phyloP scores from a whole-genome alignment of 2,113 vertebrate genomes.

The Australoheros scitulus region DNA sequence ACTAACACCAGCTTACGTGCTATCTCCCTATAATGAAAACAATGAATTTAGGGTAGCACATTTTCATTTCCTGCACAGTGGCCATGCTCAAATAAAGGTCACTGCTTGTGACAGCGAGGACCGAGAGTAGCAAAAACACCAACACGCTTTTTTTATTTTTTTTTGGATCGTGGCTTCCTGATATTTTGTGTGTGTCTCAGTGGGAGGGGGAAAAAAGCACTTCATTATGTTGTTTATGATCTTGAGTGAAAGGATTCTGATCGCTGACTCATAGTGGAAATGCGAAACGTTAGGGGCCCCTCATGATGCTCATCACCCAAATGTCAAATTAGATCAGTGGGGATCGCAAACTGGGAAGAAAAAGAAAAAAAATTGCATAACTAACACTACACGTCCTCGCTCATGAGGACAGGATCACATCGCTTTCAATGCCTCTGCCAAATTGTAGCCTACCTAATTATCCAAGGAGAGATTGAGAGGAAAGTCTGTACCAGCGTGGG shows the following conservation, averaged over 20 bases:
- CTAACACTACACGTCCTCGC: slow-evolving; percentile 31
- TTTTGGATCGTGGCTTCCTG: not conserved
- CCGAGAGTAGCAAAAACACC: slow-evolving; percentile 12
- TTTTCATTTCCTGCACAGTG: slow-evolving; percentile 57
- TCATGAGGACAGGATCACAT: slow-evolving; percentile 64
- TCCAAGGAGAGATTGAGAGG: slow-evolving; percentile 48
- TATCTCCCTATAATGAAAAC: slow-evolving; percentile 31
- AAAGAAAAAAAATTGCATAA: slow-evolving; percentile 62
- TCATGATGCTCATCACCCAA: slow-evolving; percentile 75
- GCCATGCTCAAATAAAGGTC: slow-evolving; percentile 32
- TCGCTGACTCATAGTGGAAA: slow-evolving; percentile 52
- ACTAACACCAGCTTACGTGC: not conserved
- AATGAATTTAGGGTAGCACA: slow-evolving; percentile 16
- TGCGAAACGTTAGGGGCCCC: slow-evolving; percentile 61
- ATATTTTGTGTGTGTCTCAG: slow-evolving; percentile 5
- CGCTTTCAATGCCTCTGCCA: slow-evolving; percentile 45
- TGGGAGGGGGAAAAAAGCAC: too few relatives aligned
- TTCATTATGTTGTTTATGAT: slow-evolving; percentile 21
- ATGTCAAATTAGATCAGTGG: slow-evolving; percentile 74
- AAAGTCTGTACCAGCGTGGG: slow-evolving; percentile 41
- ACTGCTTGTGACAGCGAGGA: slow-evolving; percentile 1
- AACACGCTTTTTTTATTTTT: not conserved
- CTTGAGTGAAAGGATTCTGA: not conserved
- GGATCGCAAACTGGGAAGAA: slow-evolving; percentile 46
- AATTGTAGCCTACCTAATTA: slow-evolving; percentile 54